Conservation (phyloP, 1,140 invertebrate species). For the Solen grandis region DNA sequence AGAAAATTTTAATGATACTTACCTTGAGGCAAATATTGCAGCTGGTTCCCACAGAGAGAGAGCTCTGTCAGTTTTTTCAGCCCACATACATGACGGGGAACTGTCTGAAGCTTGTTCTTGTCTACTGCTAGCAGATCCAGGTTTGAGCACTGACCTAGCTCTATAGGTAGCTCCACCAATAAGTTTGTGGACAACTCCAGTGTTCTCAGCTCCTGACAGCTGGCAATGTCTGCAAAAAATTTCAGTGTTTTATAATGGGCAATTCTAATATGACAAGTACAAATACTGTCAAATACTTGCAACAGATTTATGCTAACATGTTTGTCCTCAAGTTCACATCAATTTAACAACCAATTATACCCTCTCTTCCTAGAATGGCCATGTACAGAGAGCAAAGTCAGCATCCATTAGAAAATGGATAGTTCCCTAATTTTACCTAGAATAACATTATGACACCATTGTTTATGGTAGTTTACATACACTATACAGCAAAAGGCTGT, state of each 20-base stretch:
- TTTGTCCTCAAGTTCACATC: neutral
- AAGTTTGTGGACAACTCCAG: slow-evolving; percentile 23
- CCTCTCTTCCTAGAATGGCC: neutral
- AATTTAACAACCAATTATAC: neutral
- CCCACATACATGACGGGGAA: slow-evolving; percentile 34
- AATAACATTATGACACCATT: too few species aligned
- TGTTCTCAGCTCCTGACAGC: neutral
- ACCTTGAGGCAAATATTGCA: slow-evolving; percentile 40
- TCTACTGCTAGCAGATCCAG: slow-evolving; percentile 35
- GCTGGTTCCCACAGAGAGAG: slow-evolving; percentile 21
- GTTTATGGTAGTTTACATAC: too few species aligned
- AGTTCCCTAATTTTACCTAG: neutral
- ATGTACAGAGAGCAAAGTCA: neutral
- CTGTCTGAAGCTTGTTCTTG: slow-evolving; percentile 13
- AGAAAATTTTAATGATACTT: too few species aligned
- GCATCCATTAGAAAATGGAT: neutral
- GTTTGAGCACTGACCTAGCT: neutral
- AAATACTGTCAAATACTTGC: neutral
- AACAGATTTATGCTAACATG: neutral
- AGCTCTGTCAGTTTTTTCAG: slow-evolving; percentile 14
- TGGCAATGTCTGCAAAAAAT: slow-evolving; percentile 22
- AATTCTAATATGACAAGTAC: neutral
- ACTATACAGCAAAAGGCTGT: too few species aligned
- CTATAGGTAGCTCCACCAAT: slow-evolving; percentile 1
- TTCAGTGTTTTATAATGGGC: neutral